These are phyloP conservation scores for Drosophila lacicola DNA, from an alignment of 2,888 invertebrate genomes.

Conservation along the genomic window DNA sequence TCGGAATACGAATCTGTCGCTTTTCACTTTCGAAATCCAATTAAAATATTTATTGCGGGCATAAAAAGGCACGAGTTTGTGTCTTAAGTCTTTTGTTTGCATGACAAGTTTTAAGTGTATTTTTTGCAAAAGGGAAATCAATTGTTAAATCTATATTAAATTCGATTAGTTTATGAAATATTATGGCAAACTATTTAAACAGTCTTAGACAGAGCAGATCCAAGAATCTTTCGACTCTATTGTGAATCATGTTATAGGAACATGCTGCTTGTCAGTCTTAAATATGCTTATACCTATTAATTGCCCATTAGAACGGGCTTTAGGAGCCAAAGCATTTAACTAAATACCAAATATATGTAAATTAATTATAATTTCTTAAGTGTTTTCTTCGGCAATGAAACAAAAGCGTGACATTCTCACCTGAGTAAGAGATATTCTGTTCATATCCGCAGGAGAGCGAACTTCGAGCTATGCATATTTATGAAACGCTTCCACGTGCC, in stretches of 20 bases:
- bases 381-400: slow-evolving; percentile 39
- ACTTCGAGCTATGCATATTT: slow-evolving; percentile 64
- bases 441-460: background rate
- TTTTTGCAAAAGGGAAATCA: background rate
- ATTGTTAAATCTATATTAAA: no score
- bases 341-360: slow-evolving; percentile 29
- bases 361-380: slow-evolving; percentile 27
- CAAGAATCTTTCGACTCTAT: background rate
- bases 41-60: slow-evolving; percentile 45
- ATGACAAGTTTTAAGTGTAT: slow-evolving; percentile 8
- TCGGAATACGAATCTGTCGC: slow-evolving; percentile 40
- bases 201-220: background rate
- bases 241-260: slow-evolving; percentile 3
- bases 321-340: slow-evolving; percentile 14
- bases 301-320: slow-evolving; percentile 25
- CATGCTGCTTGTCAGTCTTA: background rate
- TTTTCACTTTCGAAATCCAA: slow-evolving; percentile 74
- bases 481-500: slow-evolving; percentile 71
- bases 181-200: no score
- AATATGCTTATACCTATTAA: slow-evolving; percentile 29
- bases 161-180: no score
- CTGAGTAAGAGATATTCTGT: no score
- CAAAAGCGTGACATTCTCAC: slow-evolving; percentile 36
- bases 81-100: slow-evolving; percentile 47
- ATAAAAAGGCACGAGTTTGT: slow-evolving; percentile 35